Conservation (phyloP, 2,888 invertebrate genomes). For the Eurytoma adleriae region DNA sequence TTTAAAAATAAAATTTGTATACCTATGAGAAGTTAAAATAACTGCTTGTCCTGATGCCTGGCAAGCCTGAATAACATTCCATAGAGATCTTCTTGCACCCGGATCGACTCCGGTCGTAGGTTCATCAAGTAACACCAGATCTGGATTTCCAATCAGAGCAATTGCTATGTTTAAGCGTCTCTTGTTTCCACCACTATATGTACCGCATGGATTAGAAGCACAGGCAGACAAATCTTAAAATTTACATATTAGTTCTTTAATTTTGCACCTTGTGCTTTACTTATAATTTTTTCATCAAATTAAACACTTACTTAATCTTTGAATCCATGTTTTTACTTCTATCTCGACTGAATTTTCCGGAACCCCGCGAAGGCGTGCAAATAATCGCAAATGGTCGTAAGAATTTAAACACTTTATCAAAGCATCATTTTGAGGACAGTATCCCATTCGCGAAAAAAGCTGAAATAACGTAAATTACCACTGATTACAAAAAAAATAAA, state of each 20-base stretch:
- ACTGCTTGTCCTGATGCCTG: conserved; percentile 78
- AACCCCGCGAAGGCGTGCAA: conserved; percentile 85
- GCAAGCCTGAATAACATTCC: conserved; percentile 79
- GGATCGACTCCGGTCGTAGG: conserved; percentile 86
- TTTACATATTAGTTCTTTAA: background rate
- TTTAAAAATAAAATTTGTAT: conserved; percentile 24
- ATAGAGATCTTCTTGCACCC: conserved; percentile 80
- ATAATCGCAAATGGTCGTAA: conserved; percentile 82
- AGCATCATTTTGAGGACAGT: conserved; percentile 92
- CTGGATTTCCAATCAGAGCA: conserved; percentile 83
- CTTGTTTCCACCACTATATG: conserved; percentile 87
- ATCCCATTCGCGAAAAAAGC: conserved; percentile 79
- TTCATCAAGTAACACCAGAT: conserved; percentile 85
- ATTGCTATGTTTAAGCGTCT: conserved; percentile 87
- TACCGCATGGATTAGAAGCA: conserved; percentile 67
- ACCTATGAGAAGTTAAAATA: conserved; percentile 84
- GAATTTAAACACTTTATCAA: conserved; percentile 87
- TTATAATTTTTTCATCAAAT: background rate
- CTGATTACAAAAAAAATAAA: background rate
- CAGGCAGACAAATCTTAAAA: conserved; percentile 69
- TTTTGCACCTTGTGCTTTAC: background rate
- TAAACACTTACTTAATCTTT: conserved; percentile 75
- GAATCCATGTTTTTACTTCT: conserved; percentile 79
- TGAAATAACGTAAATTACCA: background rate
- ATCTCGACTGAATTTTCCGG: conserved; percentile 68